Conservation (phyloP, 2,888 invertebrate genomes). For the Tethea ocularis region DNA sequence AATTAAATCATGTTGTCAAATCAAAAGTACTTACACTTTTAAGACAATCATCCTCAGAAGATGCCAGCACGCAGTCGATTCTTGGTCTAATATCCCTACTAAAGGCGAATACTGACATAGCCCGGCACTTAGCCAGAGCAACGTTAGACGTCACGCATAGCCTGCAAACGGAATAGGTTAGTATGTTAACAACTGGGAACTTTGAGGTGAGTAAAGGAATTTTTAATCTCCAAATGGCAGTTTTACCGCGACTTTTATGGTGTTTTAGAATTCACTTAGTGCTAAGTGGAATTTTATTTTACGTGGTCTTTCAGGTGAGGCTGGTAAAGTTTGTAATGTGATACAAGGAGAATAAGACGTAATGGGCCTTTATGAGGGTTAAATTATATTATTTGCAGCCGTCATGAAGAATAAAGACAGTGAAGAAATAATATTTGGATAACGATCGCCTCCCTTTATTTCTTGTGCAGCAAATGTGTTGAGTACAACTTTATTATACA, state of each 20-base stretch:
- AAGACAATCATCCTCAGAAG: slow-evolving; percentile 86
- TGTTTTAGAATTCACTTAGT: slow-evolving; percentile 4
- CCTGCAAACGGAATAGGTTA: slow-evolving; percentile 53
- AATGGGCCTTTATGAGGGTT: neutral
- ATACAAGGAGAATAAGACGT: neutral
- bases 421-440: too few species aligned
- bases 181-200: slow-evolving; percentile 23
- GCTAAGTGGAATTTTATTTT: neutral
- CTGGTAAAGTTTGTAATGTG: neutral
- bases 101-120: slow-evolving; percentile 88
- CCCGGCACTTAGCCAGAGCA: slow-evolving; percentile 89
- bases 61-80: slow-evolving; percentile 89
- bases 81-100: slow-evolving; percentile 91
- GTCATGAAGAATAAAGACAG: too few species aligned
- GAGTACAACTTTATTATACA: too few species aligned
- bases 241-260: neutral
- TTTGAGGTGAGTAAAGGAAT: neutral
- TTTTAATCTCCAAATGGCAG: neutral
- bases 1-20: too few species aligned
- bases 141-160: slow-evolving; percentile 87
- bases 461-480: too few species aligned
- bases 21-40: slow-evolving; percentile 70
- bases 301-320: neutral
- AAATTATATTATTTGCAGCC: neutral
- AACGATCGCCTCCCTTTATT: too few species aligned